A percentile compares a stretch with the other conserved stretches of the same genome.
Evolutionary conservation across 2,113 vertebrate species (phyloP).

Genomic region (Heterotis niloticus): DNA sequence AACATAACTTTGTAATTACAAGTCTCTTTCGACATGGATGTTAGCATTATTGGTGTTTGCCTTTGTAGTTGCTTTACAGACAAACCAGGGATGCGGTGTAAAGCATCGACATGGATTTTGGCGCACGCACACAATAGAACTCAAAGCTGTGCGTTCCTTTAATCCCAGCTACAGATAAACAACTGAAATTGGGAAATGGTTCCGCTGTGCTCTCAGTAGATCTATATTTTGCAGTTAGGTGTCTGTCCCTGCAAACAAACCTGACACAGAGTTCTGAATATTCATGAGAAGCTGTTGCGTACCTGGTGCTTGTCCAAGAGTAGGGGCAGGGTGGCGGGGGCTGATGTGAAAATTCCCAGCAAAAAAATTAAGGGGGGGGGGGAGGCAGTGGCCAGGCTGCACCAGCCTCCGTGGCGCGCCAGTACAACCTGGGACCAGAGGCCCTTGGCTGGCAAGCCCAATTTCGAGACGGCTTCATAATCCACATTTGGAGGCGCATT

Average conservation of each 20-base stretch:
- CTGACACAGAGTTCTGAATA: slow-evolving; percentile 40
- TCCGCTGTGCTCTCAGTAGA: slow-evolving; percentile 14
- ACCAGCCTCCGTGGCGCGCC: background rate
- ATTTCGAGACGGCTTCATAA: background rate
- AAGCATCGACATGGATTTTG: background rate
- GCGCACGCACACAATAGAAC: background rate
- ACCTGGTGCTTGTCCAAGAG: slow-evolving; percentile 34
- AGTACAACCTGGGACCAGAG: background rate
- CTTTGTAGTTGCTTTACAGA: background rate
- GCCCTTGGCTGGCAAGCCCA: background rate
- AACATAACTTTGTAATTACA: background rate
- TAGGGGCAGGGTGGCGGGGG: background rate
- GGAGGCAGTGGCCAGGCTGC: background rate
- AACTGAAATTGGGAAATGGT: slow-evolving; percentile 15
- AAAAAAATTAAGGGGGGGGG: background rate
- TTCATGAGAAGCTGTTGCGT: slow-evolving; percentile 50
- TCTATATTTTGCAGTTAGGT: slow-evolving; percentile 33
- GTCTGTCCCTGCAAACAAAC: slow-evolving; percentile 32
- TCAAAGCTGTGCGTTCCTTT: background rate
- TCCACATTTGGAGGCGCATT: slow-evolving; percentile 32
- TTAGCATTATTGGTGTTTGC: background rate
- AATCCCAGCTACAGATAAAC: slow-evolving; percentile 21
- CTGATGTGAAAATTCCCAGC: slow-evolving; percentile 17
- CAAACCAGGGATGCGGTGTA: background rate
- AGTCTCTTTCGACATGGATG: background rate